Evolutionary conservation across 2,888 invertebrate genomes (phyloP).

Genomic region (Thymelicus lineola): DNA sequence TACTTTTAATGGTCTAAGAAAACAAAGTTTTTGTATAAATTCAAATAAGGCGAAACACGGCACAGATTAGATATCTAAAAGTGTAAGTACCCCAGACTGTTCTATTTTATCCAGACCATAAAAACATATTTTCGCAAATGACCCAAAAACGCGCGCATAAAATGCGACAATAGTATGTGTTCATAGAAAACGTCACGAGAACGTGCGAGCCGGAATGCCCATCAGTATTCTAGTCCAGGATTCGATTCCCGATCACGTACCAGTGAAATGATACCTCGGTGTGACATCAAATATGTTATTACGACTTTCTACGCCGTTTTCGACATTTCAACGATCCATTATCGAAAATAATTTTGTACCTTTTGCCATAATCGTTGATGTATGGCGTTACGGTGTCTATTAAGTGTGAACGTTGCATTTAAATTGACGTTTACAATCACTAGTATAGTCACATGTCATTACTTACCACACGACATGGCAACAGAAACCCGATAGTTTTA

Average conservation of each 20-base stretch:
- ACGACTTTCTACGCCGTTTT: conserved; percentile 77
- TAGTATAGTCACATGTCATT: background rate
- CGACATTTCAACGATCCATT: conserved; percentile 59
- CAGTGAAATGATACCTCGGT: conserved; percentile 66
- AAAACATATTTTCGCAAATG: conserved; percentile 4
- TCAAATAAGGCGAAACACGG: background rate
- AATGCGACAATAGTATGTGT: background rate
- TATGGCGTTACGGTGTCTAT: conserved; percentile 27
- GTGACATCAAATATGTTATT: conserved; percentile 68
- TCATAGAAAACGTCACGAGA: conserved; percentile 22
- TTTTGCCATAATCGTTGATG: conserved; percentile 42
- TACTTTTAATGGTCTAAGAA: too few species aligned
- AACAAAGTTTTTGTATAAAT: background rate
- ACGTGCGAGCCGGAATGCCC: conserved; percentile 9
- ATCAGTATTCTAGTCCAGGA: conserved; percentile 72
- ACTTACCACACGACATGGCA: background rate
- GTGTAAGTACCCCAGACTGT: too few species aligned
- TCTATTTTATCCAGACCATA: too few species aligned
- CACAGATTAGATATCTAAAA: too few species aligned
- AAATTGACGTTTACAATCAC: conserved; percentile 2
- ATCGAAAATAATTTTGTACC: conserved; percentile 54
- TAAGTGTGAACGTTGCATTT: conserved; percentile 24
- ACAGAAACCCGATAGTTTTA: background rate
- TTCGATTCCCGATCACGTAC: conserved; percentile 72
- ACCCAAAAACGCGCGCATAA: conserved; percentile 1